Conservation (phyloP, 2,888 invertebrate species). For the Lacanobia oleracea region DNA sequence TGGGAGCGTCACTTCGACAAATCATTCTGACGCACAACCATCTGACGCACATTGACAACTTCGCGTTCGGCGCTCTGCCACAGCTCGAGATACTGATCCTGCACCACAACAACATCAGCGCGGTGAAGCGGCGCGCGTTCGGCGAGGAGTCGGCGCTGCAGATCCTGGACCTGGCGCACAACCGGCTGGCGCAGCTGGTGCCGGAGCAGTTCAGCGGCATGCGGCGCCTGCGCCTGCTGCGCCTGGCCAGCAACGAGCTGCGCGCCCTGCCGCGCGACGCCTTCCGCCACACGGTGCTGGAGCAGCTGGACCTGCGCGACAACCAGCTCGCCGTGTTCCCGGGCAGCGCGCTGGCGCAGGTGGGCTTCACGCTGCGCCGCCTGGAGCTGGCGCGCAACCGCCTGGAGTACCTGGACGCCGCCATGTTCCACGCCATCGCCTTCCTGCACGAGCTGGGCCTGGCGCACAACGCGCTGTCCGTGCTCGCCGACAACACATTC, state of each 20-base stretch:
- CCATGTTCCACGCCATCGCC: slow-evolving; percentile 92
- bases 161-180: slow-evolving; percentile 76
- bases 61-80: slow-evolving; percentile 69
- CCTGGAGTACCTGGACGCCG: slow-evolving; percentile 95
- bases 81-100: slow-evolving; percentile 88
- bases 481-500: slow-evolving; percentile 95
- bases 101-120: slow-evolving; percentile 92
- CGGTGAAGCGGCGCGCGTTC: slow-evolving; percentile 93
- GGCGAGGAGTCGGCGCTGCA: slow-evolving; percentile 80
- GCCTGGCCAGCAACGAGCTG: slow-evolving; percentile 92
- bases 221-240: slow-evolving; percentile 92
- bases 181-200: slow-evolving; percentile 72
- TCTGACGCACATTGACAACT: slow-evolving; percentile 84
- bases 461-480: slow-evolving; percentile 94
- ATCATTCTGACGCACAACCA: slow-evolving; percentile 91
- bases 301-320: slow-evolving; percentile 93
- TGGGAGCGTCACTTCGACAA: slow-evolving; percentile 73
- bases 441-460: slow-evolving; percentile 93
- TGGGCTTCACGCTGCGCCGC: slow-evolving; percentile 93
- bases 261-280: slow-evolving; percentile 93
- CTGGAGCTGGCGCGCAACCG: slow-evolving; percentile 94
- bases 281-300: slow-evolving; percentile 93
- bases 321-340: slow-evolving; percentile 94
- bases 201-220: slow-evolving; percentile 87
- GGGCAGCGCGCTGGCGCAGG: slow-evolving; percentile 92